Conservation (phyloP, 1,140 invertebrate genomes). For the Platorchestia sp. region DNA sequence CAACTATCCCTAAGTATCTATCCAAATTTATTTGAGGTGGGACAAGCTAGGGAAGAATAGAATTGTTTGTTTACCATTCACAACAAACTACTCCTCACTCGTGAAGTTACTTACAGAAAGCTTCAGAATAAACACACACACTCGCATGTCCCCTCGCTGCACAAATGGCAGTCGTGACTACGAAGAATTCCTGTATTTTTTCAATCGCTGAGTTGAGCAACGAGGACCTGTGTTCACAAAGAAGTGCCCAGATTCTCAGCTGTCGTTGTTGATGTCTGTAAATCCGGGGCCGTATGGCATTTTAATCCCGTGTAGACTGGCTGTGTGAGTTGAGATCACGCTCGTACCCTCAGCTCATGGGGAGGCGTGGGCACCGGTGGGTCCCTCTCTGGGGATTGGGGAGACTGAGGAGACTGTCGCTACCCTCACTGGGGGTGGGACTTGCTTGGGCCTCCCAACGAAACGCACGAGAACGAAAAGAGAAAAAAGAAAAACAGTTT, state of each 20-base stretch:
- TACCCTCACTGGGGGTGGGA: neutral
- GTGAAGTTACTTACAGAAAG: neutral
- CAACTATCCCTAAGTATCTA: neutral
- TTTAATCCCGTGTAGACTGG: conserved; percentile 39
- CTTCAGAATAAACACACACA: neutral
- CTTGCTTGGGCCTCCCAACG: no score
- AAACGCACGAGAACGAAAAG: no score
- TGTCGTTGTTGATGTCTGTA: conserved; percentile 13
- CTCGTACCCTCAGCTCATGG: neutral
- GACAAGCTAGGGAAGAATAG: neutral
- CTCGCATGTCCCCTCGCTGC: neutral
- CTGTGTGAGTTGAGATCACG: neutral
- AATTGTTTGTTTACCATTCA: neutral
- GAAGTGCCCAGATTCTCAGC: conserved; percentile 9
- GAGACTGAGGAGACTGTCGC: neutral
- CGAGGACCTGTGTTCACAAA: neutral
- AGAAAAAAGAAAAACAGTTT: no score
- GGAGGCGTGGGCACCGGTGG: no score
- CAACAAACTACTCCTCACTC: no score
- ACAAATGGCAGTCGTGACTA: neutral
- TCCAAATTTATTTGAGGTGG: neutral
- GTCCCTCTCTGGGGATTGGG: neutral
- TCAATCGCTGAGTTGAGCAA: neutral
- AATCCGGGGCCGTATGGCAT: neutral
- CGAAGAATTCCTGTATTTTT: neutral